Evolutionary conservation across 1,140 invertebrate genomes (phyloP).

Genomic region (Gryllus bimaculatus): DNA sequence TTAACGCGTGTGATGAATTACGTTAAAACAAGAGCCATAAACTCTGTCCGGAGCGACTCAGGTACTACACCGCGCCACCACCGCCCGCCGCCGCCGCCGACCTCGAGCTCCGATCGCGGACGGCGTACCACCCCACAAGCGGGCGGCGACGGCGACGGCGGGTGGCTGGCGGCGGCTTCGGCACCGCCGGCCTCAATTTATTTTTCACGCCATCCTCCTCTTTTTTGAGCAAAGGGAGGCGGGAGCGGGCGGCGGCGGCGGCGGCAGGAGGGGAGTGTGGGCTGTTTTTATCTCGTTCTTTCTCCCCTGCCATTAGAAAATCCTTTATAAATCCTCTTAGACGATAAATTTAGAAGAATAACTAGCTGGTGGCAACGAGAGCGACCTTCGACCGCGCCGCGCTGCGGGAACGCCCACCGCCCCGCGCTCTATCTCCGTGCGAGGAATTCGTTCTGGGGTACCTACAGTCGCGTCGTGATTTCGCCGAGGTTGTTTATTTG

Average conservation of each 20-base stretch:
- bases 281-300: constrained; percentile 1
- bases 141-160: too few relatives aligned
- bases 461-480: not conserved
- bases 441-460: not conserved
- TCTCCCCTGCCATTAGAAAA: constrained; percentile 1
- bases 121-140: not conserved
- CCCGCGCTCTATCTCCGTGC: not conserved
- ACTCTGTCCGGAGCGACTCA: not conserved
- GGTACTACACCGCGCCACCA: too few relatives aligned
- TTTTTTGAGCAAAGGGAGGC: not conserved
- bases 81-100: not conserved
- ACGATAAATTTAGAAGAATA: constrained; percentile 6
- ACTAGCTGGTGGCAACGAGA: not conserved
- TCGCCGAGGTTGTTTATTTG: not conserved
- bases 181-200: not conserved
- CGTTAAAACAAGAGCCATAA: constrained; percentile 1
- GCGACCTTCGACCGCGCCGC: not conserved
- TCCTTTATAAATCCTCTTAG: constrained; percentile 5
- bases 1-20: not conserved
- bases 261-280: not conserved
- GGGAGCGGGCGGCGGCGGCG: too few relatives aligned
- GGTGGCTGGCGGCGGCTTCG: too few relatives aligned
- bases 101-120: not conserved
- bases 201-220: not conserved
- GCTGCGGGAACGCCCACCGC: not conserved